Evolutionary conservation across 1,140 invertebrate species (phyloP), one percentile per base, ranked within the genome.

Genomic region (Plectus sambesii): DNA sequence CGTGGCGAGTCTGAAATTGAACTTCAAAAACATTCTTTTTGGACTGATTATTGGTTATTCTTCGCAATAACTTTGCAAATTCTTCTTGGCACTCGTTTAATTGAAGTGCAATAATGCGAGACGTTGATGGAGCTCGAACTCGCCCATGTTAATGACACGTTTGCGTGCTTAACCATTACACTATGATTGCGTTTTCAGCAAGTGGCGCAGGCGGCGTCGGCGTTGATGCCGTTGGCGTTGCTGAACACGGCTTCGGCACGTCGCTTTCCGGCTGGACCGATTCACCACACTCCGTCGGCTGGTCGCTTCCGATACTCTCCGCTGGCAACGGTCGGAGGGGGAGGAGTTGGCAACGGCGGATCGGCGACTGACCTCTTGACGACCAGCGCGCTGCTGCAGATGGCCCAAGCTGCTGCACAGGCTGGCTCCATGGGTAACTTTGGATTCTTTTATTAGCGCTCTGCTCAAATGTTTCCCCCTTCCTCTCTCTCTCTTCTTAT

Each of bases 291-390:
- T 51, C 84, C 55, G 83, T 85, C 19, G 81, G 83, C 67, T 62
- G 65, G 19, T 42, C 70, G 26, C 72, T 76, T 45, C 73, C 84
- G 87, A 76, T 94, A 92, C 77, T 92, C 87, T 66, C 88, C 88
- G 62, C 75, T 92, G 72, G 85, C 57, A 6, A 53, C 87, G 61
- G 85, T 85, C n/a, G n/a, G n/a, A n/a, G 15, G 50, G 55, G 25
- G 30, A 58, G 30, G 44, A 35, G 6, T 42, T 46, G 9, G 33
- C 59, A 15, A 26, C 55, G 36, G 42, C 47, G 25, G 43, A 42
- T 19, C 19, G 27, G 20, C 25, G 23, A 33, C 24, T 30, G 20
- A 90, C 73, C 59, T 71, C 44, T 76, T 88, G 53, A 76, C 90
- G 61, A 84, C 85, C 51, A 85, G 84, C 67, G 81, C 83, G 33